These are phyloP conservation scores for Poeciliopsis occidentalis DNA, from an alignment of 2,113 vertebrate genomes.

Conservation along the genomic window DNA sequence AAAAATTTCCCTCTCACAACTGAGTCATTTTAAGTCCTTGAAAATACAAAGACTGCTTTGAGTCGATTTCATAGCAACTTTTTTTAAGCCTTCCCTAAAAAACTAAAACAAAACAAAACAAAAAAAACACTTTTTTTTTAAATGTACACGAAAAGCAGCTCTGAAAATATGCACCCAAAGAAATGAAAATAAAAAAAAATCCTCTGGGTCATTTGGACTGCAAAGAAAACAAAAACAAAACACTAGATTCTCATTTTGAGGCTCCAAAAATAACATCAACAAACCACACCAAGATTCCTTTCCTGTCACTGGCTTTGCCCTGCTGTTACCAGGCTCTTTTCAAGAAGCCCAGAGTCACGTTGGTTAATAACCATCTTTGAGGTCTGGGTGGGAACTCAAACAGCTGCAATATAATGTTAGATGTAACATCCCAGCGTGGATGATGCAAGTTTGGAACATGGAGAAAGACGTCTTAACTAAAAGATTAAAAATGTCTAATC, in stretches of 20 bases:
- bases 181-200: conserved; percentile 31
- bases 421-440: conserved; percentile 37
- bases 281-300: conserved; percentile 53
- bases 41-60: conserved; percentile 63
- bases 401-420: conserved; percentile 30
- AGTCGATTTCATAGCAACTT: conserved; percentile 31
- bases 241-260: conserved; percentile 32
- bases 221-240: conserved; percentile 44
- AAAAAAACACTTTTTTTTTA: neutral
- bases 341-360: conserved; percentile 39
- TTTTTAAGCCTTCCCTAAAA: conserved; percentile 54
- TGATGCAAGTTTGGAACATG: conserved; percentile 23
- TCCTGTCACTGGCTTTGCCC: conserved; percentile 55
- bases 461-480: conserved; percentile 23
- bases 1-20: conserved; percentile 28
- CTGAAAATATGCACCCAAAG: conserved; percentile 10
- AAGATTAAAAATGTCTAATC: conserved; percentile 23
- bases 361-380: conserved; percentile 52
- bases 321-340: conserved; percentile 50
- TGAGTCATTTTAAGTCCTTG: conserved; percentile 49
- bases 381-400: conserved; percentile 49
- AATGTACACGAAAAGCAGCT: conserved; percentile 31
- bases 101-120: neutral
- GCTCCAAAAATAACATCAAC: conserved; percentile 55
- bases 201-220: conserved; percentile 35